A percentile compares a stretch with the other conserved stretches of the same genome.
Conservation (phyloP, 2,113 vertebrate species). For the Limanda limanda region DNA sequence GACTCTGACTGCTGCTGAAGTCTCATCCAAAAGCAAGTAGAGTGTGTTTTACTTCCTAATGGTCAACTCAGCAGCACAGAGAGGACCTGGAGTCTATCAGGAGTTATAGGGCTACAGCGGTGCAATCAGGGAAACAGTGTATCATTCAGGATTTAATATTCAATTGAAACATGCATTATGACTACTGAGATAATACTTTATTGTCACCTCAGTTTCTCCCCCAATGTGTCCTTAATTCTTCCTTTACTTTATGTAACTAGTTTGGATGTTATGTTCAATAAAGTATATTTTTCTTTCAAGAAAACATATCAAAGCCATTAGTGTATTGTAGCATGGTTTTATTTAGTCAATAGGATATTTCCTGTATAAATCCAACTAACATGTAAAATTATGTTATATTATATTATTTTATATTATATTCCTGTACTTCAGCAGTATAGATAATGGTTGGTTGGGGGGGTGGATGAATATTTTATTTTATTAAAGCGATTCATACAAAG, state of each 20-base stretch:
- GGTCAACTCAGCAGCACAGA: conserved; percentile 8
- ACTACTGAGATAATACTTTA: no score
- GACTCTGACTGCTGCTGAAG: conserved; percentile 3
- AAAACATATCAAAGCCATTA: background rate
- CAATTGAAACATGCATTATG: no score
- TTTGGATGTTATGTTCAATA: no score
- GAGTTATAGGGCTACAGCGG: background rate
- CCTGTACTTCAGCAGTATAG: no score
- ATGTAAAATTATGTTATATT: no score
- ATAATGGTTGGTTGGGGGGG: no score
- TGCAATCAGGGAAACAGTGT: background rate
- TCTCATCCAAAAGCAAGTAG: background rate
- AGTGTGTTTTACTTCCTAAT: background rate
- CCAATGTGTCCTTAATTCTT: background rate
- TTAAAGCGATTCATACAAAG: no score
- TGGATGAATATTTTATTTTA: no score
- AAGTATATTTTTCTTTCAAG: background rate
- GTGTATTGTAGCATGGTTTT: background rate
- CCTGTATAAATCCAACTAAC: no score
- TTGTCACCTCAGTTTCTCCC: background rate
- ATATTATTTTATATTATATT: no score
- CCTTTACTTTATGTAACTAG: no score
- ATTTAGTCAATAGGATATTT: background rate
- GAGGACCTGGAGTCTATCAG: background rate
- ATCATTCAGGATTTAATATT: no score